Conservation (phyloP, 2,113 vertebrate genomes). For the Camelus bactrianus region DNA sequence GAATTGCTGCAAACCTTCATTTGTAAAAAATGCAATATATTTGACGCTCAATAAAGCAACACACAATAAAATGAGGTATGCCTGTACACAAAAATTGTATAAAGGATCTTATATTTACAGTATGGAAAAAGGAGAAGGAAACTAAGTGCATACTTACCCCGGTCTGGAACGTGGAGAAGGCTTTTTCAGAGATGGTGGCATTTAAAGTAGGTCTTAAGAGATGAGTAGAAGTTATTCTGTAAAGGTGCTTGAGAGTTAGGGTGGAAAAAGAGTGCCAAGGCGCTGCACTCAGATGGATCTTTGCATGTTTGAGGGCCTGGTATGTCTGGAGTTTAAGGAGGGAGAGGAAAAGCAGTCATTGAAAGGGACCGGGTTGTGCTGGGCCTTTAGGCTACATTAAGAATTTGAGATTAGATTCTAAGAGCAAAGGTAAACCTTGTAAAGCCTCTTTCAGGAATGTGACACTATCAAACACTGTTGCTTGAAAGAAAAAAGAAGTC, state of each 20-base stretch:
- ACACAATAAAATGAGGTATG: background rate
- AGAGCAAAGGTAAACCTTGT: background rate
- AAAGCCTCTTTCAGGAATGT: background rate
- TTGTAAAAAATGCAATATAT: background rate
- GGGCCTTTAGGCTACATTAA: background rate
- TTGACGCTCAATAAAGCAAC: background rate
- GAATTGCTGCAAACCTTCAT: background rate
- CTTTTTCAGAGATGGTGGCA: background rate
- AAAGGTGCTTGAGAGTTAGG: background rate
- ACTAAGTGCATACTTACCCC: background rate
- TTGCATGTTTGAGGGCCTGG: background rate
- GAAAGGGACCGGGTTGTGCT: background rate
- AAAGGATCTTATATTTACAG: background rate
- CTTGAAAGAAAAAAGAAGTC: background rate
- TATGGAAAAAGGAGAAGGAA: background rate
- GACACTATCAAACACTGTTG: background rate
- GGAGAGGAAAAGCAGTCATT: background rate
- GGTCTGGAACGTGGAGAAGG: background rate
- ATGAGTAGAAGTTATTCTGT: background rate
- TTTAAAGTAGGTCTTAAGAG: background rate
- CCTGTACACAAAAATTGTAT: background rate
- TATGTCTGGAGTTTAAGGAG: background rate
- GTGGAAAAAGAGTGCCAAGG: background rate
- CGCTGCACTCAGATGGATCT: background rate
- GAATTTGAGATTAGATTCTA: slow-evolving; percentile 26